Base-by-base conservation (phyloP, 2,113 vertebrate species). In the Promerops cafer region DNA sequence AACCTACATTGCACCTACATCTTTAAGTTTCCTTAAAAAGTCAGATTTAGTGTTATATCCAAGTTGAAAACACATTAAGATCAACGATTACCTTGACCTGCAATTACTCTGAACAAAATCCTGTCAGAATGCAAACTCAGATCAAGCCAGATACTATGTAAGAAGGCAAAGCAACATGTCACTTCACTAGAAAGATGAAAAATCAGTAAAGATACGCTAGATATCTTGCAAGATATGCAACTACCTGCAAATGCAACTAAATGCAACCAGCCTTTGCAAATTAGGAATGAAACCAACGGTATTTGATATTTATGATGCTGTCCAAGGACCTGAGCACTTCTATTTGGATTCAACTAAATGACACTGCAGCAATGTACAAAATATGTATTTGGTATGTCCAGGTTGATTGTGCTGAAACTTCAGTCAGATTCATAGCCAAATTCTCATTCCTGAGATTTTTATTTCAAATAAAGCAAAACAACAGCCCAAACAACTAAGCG, bases 181-280 rank as follows among this genome's bases (percentile, higher is more conserved):
- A 52, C 23, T 60, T 54, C 16, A 42, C 47, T 18, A 69, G 27
- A 50, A 79, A 40, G 13, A 3, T 57, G 30, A 70, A 61, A 83
- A 71, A 69, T n/a, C n/a, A 69, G 27, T 60, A 57, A 35, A 44
- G 11, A 78, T 35, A 53, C 0, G 0, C 2, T 22, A 60, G 6
- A 33, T 35, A 14, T 27, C 37, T 83, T 63, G 15, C 17, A 75
- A 63, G 3, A 35, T 24, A 53, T 5, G 9, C 3, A 76, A 63
- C 19, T 28, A 17, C 18, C 17, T 59, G n/a, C n/a, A n/a, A n/a
- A n/a, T n/a, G n/a, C n/a, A n/a, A n/a, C n/a, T n/a, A n/a, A n/a
- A n/a, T n/a, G n/a, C n/a, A n/a, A n/a, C n/a, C n/a, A n/a, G n/a
- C n/a, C 8, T 42, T 57, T 44, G 24, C 6, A 84, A 87, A 78